Evolutionary conservation across 1,140 invertebrate genomes (phyloP).

Genomic region (Ladona fulva): DNA sequence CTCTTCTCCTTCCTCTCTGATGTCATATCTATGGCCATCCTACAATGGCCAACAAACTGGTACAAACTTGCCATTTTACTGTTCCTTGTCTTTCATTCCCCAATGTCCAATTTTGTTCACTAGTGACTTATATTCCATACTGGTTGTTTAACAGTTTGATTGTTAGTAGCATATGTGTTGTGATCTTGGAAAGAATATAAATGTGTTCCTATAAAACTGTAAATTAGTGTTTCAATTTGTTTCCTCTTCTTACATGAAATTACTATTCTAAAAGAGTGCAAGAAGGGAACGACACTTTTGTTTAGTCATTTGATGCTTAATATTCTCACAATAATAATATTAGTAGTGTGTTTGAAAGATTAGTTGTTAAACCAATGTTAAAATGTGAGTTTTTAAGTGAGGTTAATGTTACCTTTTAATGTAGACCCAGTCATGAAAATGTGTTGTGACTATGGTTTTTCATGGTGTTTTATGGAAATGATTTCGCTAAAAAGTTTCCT

Average conservation of each 20-base stretch:
- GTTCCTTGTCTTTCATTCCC: slow-evolving; percentile 14
- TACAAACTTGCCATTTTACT: slow-evolving; percentile 15
- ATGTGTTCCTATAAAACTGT: slow-evolving; percentile 15
- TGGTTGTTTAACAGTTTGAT: slow-evolving; percentile 14
- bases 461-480: neutral
- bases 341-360: neutral
- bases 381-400: slow-evolving; percentile 7
- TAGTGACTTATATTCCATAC: slow-evolving; percentile 15
- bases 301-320: neutral
- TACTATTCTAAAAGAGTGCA: neutral
- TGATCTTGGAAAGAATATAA: slow-evolving; percentile 15
- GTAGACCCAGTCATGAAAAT: neutral
- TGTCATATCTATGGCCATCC: slow-evolving; percentile 13
- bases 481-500: neutral
- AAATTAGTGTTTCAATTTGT: slow-evolving; percentile 7
- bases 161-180: slow-evolving; percentile 14
- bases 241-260: neutral
- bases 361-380: neutral
- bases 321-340: slow-evolving; percentile 9
- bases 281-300: neutral
- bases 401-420: slow-evolving; percentile 2
- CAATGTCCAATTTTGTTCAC: slow-evolving; percentile 11
- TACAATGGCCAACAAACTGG: slow-evolving; percentile 4
- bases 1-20: slow-evolving; percentile 11
- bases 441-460: neutral